Evolutionary conservation across 2,797 vertebrate species (phyloP).

Genomic region (Macropus fuliginosus): DNA sequence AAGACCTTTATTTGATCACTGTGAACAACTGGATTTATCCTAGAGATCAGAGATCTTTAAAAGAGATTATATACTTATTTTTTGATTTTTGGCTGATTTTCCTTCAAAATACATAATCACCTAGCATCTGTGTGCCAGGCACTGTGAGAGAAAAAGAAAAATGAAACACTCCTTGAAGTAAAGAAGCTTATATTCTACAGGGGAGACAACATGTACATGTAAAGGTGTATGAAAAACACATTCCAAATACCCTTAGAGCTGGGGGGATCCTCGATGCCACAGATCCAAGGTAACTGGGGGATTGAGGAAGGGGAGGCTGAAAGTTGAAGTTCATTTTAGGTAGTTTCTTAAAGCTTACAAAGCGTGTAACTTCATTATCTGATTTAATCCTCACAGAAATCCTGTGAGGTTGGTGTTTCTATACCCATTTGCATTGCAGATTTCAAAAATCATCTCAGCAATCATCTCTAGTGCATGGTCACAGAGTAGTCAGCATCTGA

Average conservation of each 20-base stretch:
- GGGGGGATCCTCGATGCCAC: not conserved
- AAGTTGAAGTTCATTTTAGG: not conserved
- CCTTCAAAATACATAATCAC: not conserved
- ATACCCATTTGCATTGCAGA: not conserved
- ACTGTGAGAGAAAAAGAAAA: not conserved
- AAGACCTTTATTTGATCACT: not conserved
- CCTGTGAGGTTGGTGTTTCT: not conserved
- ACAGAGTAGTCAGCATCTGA: not conserved
- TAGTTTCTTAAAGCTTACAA: not conserved
- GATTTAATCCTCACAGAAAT: not conserved
- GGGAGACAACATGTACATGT: not conserved
- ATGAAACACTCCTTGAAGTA: not conserved
- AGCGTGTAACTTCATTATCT: not conserved
- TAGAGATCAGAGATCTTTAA: not conserved
- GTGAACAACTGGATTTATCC: conserved; percentile 39
- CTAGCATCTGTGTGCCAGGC: not conserved
- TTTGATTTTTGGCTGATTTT: not conserved
- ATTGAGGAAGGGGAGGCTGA: not conserved
- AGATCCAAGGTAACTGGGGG: not conserved
- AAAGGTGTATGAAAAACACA: not conserved
- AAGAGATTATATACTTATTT: conserved; percentile 44
- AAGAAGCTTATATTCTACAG: not conserved
- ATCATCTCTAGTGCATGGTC: not conserved
- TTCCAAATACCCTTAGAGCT: not conserved
- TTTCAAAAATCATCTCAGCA: not conserved